Evolutionary conservation across 2,888 invertebrate genomes (phyloP), one percentile per base, ranked within the genome.

Genomic region (Rhyacophila evoluta): DNA sequence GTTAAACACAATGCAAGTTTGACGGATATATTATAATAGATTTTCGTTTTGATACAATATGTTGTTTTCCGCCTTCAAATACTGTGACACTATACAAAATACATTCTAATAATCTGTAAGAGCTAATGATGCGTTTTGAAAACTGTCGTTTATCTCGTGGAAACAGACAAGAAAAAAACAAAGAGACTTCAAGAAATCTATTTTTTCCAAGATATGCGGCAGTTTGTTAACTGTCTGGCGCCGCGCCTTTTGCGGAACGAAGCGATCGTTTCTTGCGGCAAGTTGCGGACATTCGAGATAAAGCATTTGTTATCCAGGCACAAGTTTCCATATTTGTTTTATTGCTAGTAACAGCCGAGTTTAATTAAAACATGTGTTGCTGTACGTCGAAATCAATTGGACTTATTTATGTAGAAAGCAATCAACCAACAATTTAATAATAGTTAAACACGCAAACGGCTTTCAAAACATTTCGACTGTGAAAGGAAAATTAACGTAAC

Each of bases 331-430:
- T 55, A 55, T 55, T 19, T 25, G 55, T 10, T 19, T 25, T 55
- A 5, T 55, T 19, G 10, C 6, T 8, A 55, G 10, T 55, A 8
- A 12, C 10, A 19, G 55, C 19, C 19, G 25, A 19, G 19, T 12
- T 55, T 55, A 55, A 55, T 55, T 55, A 55, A 55, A 55, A 55
- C 55, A 55, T 55, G 15, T 55, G 55, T 55, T 55, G 19, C 19
- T 55, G 8, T 25, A 19, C 55, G 25, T 55, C 19, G 10, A 55
- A 25, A 1, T 6, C 6, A 33, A 6, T 33, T 33, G 29, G 6
- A 33, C n/a, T n/a, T n/a, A n/a, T n/a, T n/a, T n/a, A n/a, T n/a
- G n/a, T n/a, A n/a, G n/a, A n/a, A n/a, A n/a, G n/a, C n/a, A n/a
- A n/a, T n/a, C n/a, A n/a, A n/a, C n/a, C n/a, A n/a, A n/a, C n/a